Evolutionary conservation across 2,888 invertebrate species (phyloP).

Genomic region (Tachystola acroxantha): DNA sequence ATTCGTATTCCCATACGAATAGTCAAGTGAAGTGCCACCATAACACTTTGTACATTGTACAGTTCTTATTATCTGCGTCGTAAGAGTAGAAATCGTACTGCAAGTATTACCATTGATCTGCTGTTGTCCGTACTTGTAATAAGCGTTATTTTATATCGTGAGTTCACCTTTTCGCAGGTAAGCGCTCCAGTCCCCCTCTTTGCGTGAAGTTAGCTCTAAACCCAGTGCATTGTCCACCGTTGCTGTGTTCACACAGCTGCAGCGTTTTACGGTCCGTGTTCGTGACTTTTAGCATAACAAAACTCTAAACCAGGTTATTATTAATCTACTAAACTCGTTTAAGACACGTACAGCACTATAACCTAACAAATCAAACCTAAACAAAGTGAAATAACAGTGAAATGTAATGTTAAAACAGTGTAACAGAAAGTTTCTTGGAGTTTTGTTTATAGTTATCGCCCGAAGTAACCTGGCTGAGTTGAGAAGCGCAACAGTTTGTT

Average conservation of each 20-base stretch:
- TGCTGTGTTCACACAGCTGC: conserved; percentile 28
- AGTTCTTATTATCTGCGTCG: no score
- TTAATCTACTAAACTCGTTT: conserved; percentile 47
- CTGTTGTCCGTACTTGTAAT: no score
- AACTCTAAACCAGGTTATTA: conserved; percentile 37
- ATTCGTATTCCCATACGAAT: no score
- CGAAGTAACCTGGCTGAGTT: conserved; percentile 51
- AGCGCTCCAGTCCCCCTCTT: neutral
- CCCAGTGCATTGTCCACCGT: conserved; percentile 22
- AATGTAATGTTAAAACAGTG: conserved; percentile 37
- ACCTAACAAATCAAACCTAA: conserved; percentile 45
- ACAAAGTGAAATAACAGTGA: conserved; percentile 39
- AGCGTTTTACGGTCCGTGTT: conserved; percentile 20
- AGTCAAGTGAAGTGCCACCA: no score
- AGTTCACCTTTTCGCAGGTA: conserved; percentile 1
- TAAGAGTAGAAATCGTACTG: no score
- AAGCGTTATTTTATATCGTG: no score
- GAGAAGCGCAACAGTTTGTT: conserved; percentile 48
- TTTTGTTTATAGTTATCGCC: conserved; percentile 53
- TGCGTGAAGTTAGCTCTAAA: neutral
- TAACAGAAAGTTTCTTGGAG: conserved; percentile 44
- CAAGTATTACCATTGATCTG: no score
- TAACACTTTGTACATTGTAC: no score
- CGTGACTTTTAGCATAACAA: conserved; percentile 65
- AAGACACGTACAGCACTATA: conserved; percentile 52